Evolutionary conservation across 2,888 invertebrate genomes (phyloP).

Genomic region (Limnephilus lunatus): DNA sequence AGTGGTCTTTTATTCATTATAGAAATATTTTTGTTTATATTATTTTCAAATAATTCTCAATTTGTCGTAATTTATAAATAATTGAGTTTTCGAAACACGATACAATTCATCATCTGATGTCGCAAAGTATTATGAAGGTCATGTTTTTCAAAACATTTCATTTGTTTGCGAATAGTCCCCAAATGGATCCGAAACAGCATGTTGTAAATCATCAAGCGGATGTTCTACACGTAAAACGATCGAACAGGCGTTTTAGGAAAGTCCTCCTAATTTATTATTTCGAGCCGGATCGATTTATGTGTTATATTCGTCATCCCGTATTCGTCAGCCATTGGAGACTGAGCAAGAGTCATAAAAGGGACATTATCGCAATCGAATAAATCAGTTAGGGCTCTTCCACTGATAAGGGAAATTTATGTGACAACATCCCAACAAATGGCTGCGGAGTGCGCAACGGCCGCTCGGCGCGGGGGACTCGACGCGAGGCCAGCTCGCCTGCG

Average conservation of each 20-base stretch:
- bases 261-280: neutral
- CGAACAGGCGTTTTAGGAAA: conserved; percentile 35
- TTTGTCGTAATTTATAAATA: neutral
- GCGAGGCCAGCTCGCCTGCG: conserved; percentile 16
- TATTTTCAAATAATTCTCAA: neutral
- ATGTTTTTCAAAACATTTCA: conserved; percentile 18
- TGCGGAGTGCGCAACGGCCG: conserved; percentile 52
- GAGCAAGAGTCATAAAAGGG: conserved; percentile 63
- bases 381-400: conserved; percentile 63
- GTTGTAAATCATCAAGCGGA: conserved; percentile 3
- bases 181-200: neutral
- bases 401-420: conserved; percentile 66
- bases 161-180: neutral
- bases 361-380: conserved; percentile 64
- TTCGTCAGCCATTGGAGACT: conserved; percentile 53
- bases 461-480: neutral
- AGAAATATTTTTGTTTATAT: neutral
- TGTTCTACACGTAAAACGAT: conserved; percentile 24
- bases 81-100: conserved; percentile 30
- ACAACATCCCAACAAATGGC: conserved; percentile 62
- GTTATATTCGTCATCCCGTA: conserved; percentile 44
- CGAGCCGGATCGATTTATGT: conserved; percentile 35
- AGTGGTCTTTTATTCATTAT: too few species aligned
- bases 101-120: conserved; percentile 7
- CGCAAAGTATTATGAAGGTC: conserved; percentile 19